Evolutionary conservation across 2,888 invertebrate genomes (phyloP).

Genomic region (Drosophila prostipennis): DNA sequence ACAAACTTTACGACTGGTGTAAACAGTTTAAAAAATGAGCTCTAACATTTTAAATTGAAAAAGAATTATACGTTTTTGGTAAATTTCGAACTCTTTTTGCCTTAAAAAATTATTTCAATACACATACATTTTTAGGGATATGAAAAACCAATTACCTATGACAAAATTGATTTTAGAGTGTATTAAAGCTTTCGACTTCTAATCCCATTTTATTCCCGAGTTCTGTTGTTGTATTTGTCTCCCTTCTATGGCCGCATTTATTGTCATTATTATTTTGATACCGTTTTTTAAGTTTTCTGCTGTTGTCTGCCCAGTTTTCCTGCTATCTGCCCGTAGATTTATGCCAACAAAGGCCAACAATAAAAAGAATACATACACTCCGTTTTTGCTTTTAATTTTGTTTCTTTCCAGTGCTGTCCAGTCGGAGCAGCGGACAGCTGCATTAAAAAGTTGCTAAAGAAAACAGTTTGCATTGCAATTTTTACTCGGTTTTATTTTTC

Average conservation of each 20-base stretch:
- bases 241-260: conserved; percentile 58
- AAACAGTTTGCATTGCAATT: conserved; percentile 78
- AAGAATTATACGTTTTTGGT: too few relatives aligned
- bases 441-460: conserved; percentile 73
- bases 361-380: conserved; percentile 56
- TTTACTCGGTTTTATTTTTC: conserved; percentile 62
- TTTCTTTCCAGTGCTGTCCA: conserved; percentile 39
- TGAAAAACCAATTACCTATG: background rate
- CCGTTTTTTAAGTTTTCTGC: conserved; percentile 43
- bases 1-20: too few relatives aligned
- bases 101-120: too few relatives aligned
- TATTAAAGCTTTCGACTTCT: background rate
- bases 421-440: conserved; percentile 50
- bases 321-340: conserved; percentile 67
- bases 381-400: conserved; percentile 44
- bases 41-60: too few relatives aligned
- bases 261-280: conserved; percentile 79
- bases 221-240: conserved; percentile 13
- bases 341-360: conserved; percentile 72
- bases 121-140: background rate
- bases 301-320: conserved; percentile 40
- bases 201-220: background rate
- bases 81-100: too few relatives aligned
- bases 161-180: background rate
- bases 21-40: too few relatives aligned